Base-by-base conservation (phyloP, 2,797 vertebrate genomes). In the Typhlichthys subterraneus region DNA sequence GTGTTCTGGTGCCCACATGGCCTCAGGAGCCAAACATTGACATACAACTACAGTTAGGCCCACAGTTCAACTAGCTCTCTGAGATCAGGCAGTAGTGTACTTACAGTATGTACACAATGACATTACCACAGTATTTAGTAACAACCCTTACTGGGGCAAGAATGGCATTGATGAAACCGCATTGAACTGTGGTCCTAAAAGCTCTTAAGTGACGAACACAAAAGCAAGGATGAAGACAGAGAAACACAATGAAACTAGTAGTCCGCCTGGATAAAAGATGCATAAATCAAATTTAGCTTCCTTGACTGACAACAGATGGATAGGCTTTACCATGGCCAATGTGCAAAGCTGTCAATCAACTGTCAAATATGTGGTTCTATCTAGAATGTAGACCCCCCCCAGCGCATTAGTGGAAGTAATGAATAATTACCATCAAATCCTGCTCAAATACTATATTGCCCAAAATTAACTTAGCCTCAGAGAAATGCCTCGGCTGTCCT, bases 1-100 rank as follows among this genome's bases (percentile, higher is more conserved):
- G 79, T 76, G 72, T 81, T 83, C 77, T 54, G 63, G 49, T 29
- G 65, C 72, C 57, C 67, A 60, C 76, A 14, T 59, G 61, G 83
- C 31, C 54, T 77, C 79, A 67, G 65, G 61, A 50, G 70, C 82
- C 87, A 31, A 67, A 63, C 57, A 11, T 29, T 64, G 8, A 38
- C 12, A 6, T 3, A 14, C 42, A 9, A 57, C 23, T 23, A 29
- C 19, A 54, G 53, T 3, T 63, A 76, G 73, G 29, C 73, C 65
- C 71, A 77, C 63, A 53, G 2, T 60, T 80, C 58, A 63, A 73
- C 76, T 68, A 57, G 46, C 15, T 13, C 5, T 14, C 1, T 5
- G 1, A 14, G 10, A 38, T 4, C 2, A 51, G 45, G 14, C n/a
- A 11, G 11, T 50, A 7, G 0, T 19, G 48, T 59, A 13, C 31